phyloP scores from a whole-genome alignment of 1,140 invertebrate species.

The Drosophila pseudoananassae region DNA sequence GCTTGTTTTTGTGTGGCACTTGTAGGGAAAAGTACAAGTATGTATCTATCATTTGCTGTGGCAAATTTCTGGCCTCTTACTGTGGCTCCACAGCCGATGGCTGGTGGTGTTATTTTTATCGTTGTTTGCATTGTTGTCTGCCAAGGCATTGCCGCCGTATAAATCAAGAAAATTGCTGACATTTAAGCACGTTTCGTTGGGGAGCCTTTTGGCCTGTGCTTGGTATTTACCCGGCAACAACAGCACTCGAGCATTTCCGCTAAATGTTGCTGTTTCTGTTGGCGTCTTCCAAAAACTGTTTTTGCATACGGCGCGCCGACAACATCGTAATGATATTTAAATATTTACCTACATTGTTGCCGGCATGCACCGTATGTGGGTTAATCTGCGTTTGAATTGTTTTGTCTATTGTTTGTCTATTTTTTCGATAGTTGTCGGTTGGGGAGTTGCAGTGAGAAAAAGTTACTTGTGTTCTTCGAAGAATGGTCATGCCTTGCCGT shows the following conservation, averaged over 20 bases:
- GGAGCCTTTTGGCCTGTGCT: constrained; percentile 40
- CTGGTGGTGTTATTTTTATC: constrained; percentile 44
- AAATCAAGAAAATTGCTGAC: constrained; percentile 82
- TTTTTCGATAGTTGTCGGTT: constrained; percentile 19
- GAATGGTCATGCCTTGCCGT: not conserved
- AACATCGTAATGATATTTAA: constrained; percentile 77
- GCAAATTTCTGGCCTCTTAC: constrained; percentile 45
- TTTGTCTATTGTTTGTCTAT: constrained; percentile 63
- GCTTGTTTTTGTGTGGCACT: constrained; percentile 49
- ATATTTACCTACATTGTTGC: constrained; percentile 73
- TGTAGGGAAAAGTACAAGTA: constrained; percentile 48
- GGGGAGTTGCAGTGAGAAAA: constrained; percentile 1
- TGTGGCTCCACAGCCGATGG: constrained; percentile 11
- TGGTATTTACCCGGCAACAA: constrained; percentile 67
- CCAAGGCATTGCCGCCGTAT: constrained; percentile 73
- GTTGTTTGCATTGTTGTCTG: constrained; percentile 67
- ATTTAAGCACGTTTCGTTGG: constrained; percentile 80
- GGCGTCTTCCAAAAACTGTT: constrained; percentile 57
- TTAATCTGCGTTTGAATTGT: constrained; percentile 77
- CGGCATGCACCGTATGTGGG: constrained; percentile 67
- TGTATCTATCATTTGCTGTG: constrained; percentile 74
- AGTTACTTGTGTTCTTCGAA: not conserved
- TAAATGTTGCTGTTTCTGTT: constrained; percentile 50
- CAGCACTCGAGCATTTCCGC: constrained; percentile 70
- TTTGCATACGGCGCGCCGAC: constrained; percentile 34